Evolutionary conservation across 2,113 vertebrate species (phyloP).

Genomic region (Ahaetulla prasina): DNA sequence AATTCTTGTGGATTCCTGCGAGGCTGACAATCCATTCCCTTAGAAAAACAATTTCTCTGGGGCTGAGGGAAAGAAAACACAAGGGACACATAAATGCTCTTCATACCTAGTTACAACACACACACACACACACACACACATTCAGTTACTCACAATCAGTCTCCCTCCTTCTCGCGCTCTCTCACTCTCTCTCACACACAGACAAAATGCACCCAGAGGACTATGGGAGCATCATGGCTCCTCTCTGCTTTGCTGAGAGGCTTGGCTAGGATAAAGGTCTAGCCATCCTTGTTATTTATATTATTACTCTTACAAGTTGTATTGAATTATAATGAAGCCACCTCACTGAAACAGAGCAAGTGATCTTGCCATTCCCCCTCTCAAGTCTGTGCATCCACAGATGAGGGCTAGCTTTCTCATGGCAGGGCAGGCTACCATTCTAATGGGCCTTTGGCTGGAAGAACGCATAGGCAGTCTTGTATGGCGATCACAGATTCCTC

Average conservation of each 20-base stretch:
- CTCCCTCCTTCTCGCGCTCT: neutral
- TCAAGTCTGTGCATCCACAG: constrained; percentile 43
- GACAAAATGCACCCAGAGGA: constrained; percentile 9
- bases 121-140: neutral
- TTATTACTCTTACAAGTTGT: constrained; percentile 37
- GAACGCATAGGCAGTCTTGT: constrained; percentile 46
- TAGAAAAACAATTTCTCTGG: neutral
- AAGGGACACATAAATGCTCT: neutral
- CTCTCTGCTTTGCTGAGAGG: constrained; percentile 1
- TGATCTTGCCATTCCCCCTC: neutral
- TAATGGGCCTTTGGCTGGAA: constrained; percentile 48
- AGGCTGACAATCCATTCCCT: neutral
- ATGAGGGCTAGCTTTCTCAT: neutral
- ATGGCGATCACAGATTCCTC: constrained; percentile 10
- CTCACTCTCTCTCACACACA: neutral
- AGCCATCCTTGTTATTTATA: constrained; percentile 15
- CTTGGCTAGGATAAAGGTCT: constrained; percentile 22
- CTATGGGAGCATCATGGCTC: neutral
- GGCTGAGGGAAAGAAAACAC: neutral
- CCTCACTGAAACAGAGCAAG: constrained; percentile 1
- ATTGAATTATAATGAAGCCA: constrained; percentile 39
- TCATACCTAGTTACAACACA: constrained; percentile 9
- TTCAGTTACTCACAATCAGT: too few relatives aligned
- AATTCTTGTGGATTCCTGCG: neutral
- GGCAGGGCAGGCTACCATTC: constrained; percentile 7